A percentile compares a stretch with the other conserved stretches of the same genome.
phyloP scores from a whole-genome alignment of 2,888 invertebrate species.

The Lochmaea crataegi region DNA sequence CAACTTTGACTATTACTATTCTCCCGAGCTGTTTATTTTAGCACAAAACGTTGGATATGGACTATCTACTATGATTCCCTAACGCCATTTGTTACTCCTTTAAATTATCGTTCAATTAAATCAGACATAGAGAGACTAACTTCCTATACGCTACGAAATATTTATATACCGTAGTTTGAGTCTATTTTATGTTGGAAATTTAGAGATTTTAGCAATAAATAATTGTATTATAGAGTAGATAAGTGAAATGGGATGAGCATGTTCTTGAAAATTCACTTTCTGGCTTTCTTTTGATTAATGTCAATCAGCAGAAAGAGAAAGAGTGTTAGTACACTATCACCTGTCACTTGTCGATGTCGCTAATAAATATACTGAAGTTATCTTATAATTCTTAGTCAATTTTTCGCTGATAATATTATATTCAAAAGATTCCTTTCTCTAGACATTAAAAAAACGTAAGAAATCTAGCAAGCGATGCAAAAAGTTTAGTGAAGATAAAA shows the following conservation, averaged over 20 bases:
- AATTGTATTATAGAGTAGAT: no score
- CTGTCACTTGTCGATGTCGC: no score
- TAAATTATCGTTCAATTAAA: constrained; percentile 50
- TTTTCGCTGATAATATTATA: neutral
- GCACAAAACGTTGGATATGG: constrained; percentile 39
- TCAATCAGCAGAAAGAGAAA: no score
- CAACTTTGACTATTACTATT: constrained; percentile 64
- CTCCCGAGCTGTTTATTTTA: constrained; percentile 63
- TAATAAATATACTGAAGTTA: no score
- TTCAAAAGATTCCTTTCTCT: neutral
- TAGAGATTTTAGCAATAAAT: no score
- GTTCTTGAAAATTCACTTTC: no score
- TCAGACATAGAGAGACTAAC: constrained; percentile 6
- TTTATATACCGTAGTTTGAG: constrained; percentile 23
- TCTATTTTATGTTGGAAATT: constrained; percentile 4
- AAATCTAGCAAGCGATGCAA: constrained; percentile 42
- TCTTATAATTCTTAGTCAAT: neutral
- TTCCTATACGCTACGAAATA: constrained; percentile 16
- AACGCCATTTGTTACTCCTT: constrained; percentile 41
- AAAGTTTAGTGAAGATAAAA: constrained; percentile 51
- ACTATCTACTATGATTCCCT: constrained; percentile 40
- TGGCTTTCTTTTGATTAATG: no score
- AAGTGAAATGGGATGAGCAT: no score
- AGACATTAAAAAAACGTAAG: neutral
- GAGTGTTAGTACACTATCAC: no score